Conservation (phyloP, 2,797 vertebrate species). For the Falco cherrug region DNA sequence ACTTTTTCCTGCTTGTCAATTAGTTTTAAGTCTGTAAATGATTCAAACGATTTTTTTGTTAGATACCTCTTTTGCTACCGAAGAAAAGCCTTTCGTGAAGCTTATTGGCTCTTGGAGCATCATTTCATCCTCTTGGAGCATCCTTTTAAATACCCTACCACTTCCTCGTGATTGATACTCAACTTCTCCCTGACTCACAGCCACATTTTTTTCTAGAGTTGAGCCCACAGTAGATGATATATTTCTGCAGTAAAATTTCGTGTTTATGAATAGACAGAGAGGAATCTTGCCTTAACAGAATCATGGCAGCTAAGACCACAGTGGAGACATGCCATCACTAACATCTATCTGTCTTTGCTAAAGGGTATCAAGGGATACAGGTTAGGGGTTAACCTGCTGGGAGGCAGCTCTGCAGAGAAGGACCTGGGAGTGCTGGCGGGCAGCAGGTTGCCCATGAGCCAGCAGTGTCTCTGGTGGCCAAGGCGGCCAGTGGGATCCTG, state of each 20-base stretch:
- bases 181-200: neutral
- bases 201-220: neutral
- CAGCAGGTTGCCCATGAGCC: neutral
- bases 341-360: neutral
- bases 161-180: neutral
- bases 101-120: neutral
- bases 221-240: rapidly evolving
- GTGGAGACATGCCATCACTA: neutral
- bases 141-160: neutral
- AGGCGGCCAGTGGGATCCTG: neutral
- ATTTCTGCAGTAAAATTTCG: neutral
- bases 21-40: neutral
- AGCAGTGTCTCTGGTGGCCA: neutral
- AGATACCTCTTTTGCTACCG: neutral
- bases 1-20: neutral
- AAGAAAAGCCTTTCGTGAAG: neutral
- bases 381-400: too few relatives aligned
- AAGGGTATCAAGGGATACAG: neutral
- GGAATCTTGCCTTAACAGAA: neutral
- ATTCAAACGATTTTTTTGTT: neutral
- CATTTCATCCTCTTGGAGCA: neutral
- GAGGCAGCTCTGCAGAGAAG: too few relatives aligned
- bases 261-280: neutral
- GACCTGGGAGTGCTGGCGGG: too few relatives aligned
- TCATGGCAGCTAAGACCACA: neutral